Conservation (phyloP, 2,888 invertebrate species). For the Sthenelais limicola region DNA sequence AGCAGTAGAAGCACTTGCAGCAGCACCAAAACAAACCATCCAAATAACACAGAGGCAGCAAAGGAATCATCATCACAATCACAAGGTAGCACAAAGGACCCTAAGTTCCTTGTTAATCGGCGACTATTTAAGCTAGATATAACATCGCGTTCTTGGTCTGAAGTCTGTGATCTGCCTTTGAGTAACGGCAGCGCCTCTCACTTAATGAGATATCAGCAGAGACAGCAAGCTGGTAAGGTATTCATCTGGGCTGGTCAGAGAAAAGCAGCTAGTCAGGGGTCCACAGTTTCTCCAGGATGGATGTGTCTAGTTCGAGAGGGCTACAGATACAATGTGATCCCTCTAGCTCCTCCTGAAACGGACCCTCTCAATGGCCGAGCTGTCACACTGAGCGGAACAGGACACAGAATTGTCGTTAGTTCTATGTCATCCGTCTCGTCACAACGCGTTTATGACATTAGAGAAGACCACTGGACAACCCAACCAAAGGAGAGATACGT, state of each 20-base stretch:
- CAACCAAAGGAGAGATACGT: conserved; percentile 25
- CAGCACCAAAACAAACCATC: too few species aligned
- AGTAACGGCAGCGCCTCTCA: conserved; percentile 23
- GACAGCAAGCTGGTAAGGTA: conserved; percentile 19
- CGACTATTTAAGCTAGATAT: conserved; percentile 18
- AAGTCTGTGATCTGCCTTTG: conserved; percentile 19
- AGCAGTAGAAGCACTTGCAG: conserved; percentile 6
- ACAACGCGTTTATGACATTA: conserved; percentile 21
- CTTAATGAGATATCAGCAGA: conserved; percentile 29
- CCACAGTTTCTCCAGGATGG: conserved; percentile 28
- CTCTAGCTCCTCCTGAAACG: conserved; percentile 17
- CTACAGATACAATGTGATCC: background rate
- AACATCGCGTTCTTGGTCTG: conserved; percentile 13
- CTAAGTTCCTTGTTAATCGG: conserved; percentile 4
- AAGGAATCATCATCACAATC: background rate
- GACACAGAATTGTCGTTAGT: background rate
- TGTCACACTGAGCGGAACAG: conserved; percentile 12
- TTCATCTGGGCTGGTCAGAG: conserved; percentile 29
- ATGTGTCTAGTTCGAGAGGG: conserved; percentile 18
- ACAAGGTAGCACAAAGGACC: too few species aligned
- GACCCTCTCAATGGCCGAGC: conserved; percentile 27
- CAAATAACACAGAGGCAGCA: conserved; percentile 10
- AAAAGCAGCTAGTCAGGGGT: conserved; percentile 17
- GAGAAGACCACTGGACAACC: conserved; percentile 14
- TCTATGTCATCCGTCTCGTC: conserved; percentile 15